Conservation (phyloP, 2,113 vertebrate genomes). For the Antidorcas marsupialis region DNA sequence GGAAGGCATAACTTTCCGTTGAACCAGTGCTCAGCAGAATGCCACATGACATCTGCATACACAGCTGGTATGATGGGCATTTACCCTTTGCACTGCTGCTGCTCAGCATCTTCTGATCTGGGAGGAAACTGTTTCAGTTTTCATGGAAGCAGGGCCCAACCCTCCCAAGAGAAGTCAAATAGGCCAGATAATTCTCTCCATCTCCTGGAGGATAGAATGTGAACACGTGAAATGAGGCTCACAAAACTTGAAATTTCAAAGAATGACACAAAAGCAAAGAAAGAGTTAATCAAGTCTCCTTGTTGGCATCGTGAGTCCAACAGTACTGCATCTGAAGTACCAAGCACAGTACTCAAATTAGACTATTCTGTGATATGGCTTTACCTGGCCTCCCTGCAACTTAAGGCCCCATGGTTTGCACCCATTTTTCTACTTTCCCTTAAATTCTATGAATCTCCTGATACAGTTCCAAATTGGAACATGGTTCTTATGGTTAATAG, state of each 20-base stretch:
- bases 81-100: background rate
- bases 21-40: background rate
- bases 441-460: constrained; percentile 21
- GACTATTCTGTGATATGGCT: background rate
- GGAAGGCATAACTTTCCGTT: background rate
- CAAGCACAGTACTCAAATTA: background rate
- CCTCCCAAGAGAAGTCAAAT: background rate
- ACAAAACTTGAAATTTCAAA: background rate
- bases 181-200: background rate
- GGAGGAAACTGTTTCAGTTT: background rate
- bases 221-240: background rate
- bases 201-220: background rate
- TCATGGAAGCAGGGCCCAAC: background rate
- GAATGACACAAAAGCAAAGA: background rate
- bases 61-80: background rate
- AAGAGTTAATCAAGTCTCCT: background rate
- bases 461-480: background rate
- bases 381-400: background rate
- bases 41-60: background rate
- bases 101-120: background rate
- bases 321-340: background rate
- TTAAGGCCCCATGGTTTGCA: background rate
- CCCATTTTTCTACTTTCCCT: background rate
- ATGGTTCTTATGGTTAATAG: background rate
- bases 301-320: background rate